Base-by-base conservation (phyloP, 1,140 invertebrate species). In the Mylabris phalerata region DNA sequence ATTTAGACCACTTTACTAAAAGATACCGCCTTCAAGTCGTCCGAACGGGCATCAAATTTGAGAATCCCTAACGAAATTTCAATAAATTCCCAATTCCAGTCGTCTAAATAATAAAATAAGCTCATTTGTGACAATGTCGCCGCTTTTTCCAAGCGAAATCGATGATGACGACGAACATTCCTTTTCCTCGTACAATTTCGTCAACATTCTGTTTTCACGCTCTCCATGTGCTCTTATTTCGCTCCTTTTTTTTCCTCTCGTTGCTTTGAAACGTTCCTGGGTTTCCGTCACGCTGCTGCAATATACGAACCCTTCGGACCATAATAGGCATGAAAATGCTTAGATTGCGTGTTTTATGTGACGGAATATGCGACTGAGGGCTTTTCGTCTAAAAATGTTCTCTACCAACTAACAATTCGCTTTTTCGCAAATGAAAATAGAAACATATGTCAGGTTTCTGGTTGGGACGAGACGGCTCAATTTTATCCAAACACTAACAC, bases 1-100 rank as follows among this genome's bases (percentile, higher is more conserved):
- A 62, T 62, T 62, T 56, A 58, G 57, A 62, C 56, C 57, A 62
- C 60, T 62, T 62, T 62, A 44, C 56, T 59, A 45, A 52, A 45
- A 59, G 32, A 32, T 32, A 25, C 42, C 25, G 41, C 42, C 42
- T 45, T 54, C 51, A 46, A 54, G 46, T 54, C 42, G 42, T 19
- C 24, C 7, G 6, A 7, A 54, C 13, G 6, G 32, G 38, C 44
- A 44, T 54, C 50, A 25, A 42, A 43, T 43, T 25, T 43, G 39
- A 27, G 24, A 38, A 46, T 4, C 1, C 41, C 26, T 7, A 26
- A 39, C 42, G 25, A 42, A 54, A 40, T 13, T 13, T 32, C 32
- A 50, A 50, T 38, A 32, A 46, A n/a, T 52, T 43, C n/a, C 11
- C 42, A 51, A 51, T 48, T 24, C 9, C 38, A 7, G n/a, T 48